Base-by-base conservation (phyloP, 2,113 vertebrate genomes). In the Thymallus thymallus region DNA sequence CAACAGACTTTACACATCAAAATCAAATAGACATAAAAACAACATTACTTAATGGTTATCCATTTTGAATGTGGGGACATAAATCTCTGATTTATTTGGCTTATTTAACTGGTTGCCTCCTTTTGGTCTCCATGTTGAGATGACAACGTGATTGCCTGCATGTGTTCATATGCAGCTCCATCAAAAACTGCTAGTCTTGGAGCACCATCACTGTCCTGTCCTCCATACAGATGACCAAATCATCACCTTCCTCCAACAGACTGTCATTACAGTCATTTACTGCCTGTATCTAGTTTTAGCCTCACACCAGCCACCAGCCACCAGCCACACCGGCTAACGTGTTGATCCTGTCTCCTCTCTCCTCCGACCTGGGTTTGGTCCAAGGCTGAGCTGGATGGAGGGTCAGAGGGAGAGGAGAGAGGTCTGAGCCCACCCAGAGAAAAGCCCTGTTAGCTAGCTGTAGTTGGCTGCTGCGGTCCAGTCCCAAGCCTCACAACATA, bases 21-120 rank as follows among this genome's bases (percentile, higher is more conserved):
- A 88, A 91, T 89, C 88, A 91, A 86, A 88, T 79, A 80, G 82
- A 89, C 84, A 92, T 90, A 90, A 93, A 91, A 51, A 90, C 80
- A 84, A 85, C 86, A 88, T 88, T 85, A 80, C 87, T 68, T 87
- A 84, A 87, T 64, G 80, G 76, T 86, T 89, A 87, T 88, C 73
- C 64, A 78, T 86, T 88, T 85, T 74, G 67, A 81, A 84, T 29
- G 69, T 51, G 14, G 75, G 69, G 78, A 83, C 77, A 74, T 63
- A 71, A 46, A 75, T 24, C 23, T 46, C 60, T 70, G 73, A 75
- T 79, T 67, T 68, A 76, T 69, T 69, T 76, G 71, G 68, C 64
- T 48, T 30, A 51, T 65, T 68, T 62, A 65, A 72, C 35, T 58
- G 65, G 18, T 58, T 60, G 74, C 68, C 67, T 69, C 9, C 35